Evolutionary conservation across 2,888 invertebrate genomes (phyloP).

Genomic region (Cheilosia grossa): DNA sequence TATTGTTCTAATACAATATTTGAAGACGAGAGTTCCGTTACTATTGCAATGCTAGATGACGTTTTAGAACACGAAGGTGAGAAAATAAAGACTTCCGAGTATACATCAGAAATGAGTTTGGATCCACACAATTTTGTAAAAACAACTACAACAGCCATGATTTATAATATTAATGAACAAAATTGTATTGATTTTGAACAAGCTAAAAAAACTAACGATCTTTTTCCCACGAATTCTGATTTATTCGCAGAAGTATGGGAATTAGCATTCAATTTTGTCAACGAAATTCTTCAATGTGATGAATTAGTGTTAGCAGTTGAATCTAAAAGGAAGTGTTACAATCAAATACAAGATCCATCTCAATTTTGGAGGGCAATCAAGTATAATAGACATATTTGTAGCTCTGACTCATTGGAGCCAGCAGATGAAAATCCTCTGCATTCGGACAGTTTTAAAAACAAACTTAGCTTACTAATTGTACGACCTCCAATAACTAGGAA

Average conservation of each 20-base stretch:
- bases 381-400: neutral
- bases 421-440: neutral
- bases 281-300: slow-evolving; percentile 2
- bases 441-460: slow-evolving; percentile 13
- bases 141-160: neutral
- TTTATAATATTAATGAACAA: neutral
- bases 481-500: neutral
- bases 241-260: neutral
- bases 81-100: neutral
- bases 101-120: neutral
- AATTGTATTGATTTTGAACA: neutral
- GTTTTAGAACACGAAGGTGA: slow-evolving; percentile 5
- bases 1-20: neutral
- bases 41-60: slow-evolving; percentile 16
- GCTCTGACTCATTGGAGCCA: neutral
- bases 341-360: neutral
- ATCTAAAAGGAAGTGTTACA: neutral
- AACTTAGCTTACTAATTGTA: slow-evolving; percentile 1
- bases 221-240: neutral
- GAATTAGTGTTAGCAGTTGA: neutral
- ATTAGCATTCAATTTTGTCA: slow-evolving; percentile 9
- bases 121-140: neutral
- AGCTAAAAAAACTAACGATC: neutral
- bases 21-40: neutral
- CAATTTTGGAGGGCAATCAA: neutral